phyloP scores from a whole-genome alignment of 2,888 invertebrate genomes.

The Coleophora flavipennella region DNA sequence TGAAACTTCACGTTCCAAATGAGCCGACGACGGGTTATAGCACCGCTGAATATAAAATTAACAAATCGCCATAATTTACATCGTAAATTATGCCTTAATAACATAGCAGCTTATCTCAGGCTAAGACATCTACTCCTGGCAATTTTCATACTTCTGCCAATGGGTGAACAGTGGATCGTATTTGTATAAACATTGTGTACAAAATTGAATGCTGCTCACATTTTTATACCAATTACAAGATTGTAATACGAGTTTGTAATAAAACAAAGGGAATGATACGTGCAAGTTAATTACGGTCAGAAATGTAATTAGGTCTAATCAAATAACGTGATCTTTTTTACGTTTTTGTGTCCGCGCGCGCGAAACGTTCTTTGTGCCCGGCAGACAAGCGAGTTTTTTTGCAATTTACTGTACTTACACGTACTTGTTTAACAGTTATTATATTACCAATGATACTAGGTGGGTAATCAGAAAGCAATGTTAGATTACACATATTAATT shows the following conservation, averaged over 20 bases:
- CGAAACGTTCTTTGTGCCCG: conserved; percentile 29
- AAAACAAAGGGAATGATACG: conserved; percentile 67
- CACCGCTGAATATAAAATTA: conserved; percentile 54
- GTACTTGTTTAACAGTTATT: no score
- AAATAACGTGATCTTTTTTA: conserved; percentile 63
- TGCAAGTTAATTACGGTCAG: conserved; percentile 64
- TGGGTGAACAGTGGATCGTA: no score
- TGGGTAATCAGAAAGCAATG: no score
- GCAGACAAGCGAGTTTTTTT: conserved; percentile 18
- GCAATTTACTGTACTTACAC: conserved; percentile 15
- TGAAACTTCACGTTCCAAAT: conserved; percentile 23
- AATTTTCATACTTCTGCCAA: conserved; percentile 12
- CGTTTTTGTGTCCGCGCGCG: conserved; percentile 36
- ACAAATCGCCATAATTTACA: conserved; percentile 65
- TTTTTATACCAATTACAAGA: conserved; percentile 13
- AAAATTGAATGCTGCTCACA: no score
- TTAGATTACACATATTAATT: no score
- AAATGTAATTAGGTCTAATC: conserved; percentile 69
- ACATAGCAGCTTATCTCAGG: conserved; percentile 55
- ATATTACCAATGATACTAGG: no score
- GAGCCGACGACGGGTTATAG: conserved; percentile 35
- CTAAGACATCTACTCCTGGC: conserved; percentile 47
- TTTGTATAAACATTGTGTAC: neutral
- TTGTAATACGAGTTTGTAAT: conserved; percentile 40
- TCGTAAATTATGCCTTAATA: conserved; percentile 64